Conservation (phyloP, 2,113 vertebrate species). For the Pycnonotus jocosus region DNA sequence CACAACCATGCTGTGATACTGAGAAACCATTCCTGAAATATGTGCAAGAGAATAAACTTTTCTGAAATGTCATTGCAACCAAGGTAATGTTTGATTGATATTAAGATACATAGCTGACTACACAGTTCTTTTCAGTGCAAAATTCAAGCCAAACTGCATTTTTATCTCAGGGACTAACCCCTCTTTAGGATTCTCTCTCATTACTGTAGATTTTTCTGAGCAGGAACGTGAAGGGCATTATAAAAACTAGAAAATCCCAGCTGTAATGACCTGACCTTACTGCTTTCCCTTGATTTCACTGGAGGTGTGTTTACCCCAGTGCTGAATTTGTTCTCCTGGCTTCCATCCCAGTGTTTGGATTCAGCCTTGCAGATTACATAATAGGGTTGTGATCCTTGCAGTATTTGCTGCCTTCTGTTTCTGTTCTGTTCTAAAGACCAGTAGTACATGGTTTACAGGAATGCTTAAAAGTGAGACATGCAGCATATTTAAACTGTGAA, state of each 20-base stretch:
- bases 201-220: background rate
- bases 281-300: background rate
- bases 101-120: background rate
- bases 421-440: background rate
- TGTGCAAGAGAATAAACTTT: background rate
- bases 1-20: background rate
- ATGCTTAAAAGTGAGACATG: background rate
- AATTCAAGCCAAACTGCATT: background rate
- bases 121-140: background rate
- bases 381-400: background rate
- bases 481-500: background rate
- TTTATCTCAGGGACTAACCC: background rate
- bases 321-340: conserved; percentile 16
- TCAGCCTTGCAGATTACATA: background rate
- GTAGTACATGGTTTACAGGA: background rate
- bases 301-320: conserved; percentile 21
- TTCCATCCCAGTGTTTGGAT: background rate
- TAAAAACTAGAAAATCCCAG: background rate
- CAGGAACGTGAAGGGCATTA: background rate
- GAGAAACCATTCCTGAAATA: background rate
- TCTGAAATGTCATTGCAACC: background rate
- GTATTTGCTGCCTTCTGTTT: conserved; percentile 8
- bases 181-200: background rate
- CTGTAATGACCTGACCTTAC: background rate
- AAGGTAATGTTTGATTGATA: background rate